Evolutionary conservation across 1,140 invertebrate genomes (phyloP), one percentile per base, ranked within the genome.

Genomic region (Drosophila prosaltans): DNA sequence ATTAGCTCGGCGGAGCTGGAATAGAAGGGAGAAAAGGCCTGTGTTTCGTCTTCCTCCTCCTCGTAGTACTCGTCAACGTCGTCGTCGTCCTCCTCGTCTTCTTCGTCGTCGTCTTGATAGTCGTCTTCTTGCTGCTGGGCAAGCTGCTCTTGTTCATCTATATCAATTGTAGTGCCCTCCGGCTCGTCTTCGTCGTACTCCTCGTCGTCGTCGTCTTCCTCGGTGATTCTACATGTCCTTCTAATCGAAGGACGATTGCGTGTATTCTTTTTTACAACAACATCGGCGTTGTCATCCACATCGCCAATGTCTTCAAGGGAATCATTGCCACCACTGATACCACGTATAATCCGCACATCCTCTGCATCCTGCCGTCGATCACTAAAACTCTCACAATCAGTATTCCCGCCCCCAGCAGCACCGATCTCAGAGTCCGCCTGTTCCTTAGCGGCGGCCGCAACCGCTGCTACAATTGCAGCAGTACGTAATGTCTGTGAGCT

Each of bases 21-120:
- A 72, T 91, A 90, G 71, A 86, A 83, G 36, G 81, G 75, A 9
- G 88, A 83, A 76, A 83, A 83, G 65, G 86, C 76, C 69, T 91
- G 80, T 45, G 90, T 89, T 66, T 88, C 89, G 90, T 91, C 83
- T 64, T 88, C 83, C 43, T 88, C 82, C 66, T 86, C 82, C 66
- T 86, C 83, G 67, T 88, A 86, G 64, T 86, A 81, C 70, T 89
- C 84, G 78, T 80, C 81, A 40, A 67, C 85, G 55, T 90, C 86
- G 7, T 81, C 86, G 85, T 90, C 85, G 69, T 57, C 51, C 39
- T 66, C 79, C 16, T 80, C 69, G 21, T 81, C 81, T 39, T 78
- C 71, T 8, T 81, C 74, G 30, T 78, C 74, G 30, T 78, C 71
- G n/a, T 81, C 74, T 69, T 83, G 59, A 57, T 81, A 69, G 26